Base-by-base conservation (phyloP, 2,797 vertebrate genomes). In the Scolopax bukidnonensis region DNA sequence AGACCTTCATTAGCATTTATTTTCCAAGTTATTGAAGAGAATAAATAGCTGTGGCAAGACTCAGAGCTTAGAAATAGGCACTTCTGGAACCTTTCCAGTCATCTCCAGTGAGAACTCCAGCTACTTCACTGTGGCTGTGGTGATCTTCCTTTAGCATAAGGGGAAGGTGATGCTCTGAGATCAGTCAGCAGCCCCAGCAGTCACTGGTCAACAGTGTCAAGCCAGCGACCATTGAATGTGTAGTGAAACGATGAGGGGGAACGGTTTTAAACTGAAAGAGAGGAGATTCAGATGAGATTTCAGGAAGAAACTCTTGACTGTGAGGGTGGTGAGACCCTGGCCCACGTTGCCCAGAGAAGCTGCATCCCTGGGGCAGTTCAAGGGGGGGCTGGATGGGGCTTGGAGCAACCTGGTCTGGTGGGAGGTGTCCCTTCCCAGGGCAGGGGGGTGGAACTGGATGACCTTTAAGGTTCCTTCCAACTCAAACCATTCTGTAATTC, bases 181-280 rank as follows among this genome's bases (percentile, higher is more conserved):
- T 41, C 19, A 36, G 18, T 20, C 33, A 40, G n/a, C 32, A 23
- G 11, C 9, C 27, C 41, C 57, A 57, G 16, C 11, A 36, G 30
- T 12, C 47, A 11, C 21, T 16, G 2, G 20, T 19, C 23, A 4
- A 38, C 21, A 27, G 9, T 4, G n/a, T 27, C 56, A 50, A 64
- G 1, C 16, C 12, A 41, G 33, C 0, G 1, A 28, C 24, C 32
- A 14, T 3, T 20, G 12, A 14, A 61, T 2, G 6, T 41, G 38
- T 28, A 41, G 38, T 30, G 38, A 63, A 30, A 30, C 1, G 12
- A 63, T 1, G 6, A 28, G 25, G 38, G 12, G 60, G 4, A 30
- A 63, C 4, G 38, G 27, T 15, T 63, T 20, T 14, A 41, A 41
- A 30, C 27, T 20, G 38, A 15, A 63, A 40, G 38, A 41, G 17